These are phyloP conservation scores for Ormia ochracea DNA, from an alignment of 2,888 invertebrate species.

Conservation along the genomic window DNA sequence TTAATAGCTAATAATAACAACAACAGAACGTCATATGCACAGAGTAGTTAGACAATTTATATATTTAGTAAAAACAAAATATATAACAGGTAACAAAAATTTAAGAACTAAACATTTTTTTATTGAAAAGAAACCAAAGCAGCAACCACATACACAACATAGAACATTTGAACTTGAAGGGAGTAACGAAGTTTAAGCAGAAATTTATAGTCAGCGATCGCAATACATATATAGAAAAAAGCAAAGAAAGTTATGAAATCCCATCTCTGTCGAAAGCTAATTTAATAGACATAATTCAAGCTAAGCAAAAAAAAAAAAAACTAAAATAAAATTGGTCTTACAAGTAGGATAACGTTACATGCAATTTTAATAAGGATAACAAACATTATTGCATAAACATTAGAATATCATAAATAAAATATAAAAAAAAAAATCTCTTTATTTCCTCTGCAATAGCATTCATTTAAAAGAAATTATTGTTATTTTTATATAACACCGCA, in stretches of 20 bases:
- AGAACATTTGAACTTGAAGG: not conserved
- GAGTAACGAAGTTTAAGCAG: not conserved
- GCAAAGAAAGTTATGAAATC: not conserved
- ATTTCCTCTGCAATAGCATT: too few relatives aligned
- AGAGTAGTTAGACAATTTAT: conserved; percentile 47
- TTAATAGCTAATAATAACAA: conserved; percentile 3
- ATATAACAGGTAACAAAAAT: not conserved
- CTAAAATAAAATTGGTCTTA: not conserved
- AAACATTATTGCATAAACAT: not conserved
- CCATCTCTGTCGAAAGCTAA: conserved; percentile 4
- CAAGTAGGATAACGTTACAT: not conserved
- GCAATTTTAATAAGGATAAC: not conserved
- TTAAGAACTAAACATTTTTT: not conserved
- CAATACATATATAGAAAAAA: conserved; percentile 16
- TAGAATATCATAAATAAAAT: not conserved
- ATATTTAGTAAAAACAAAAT: conserved; percentile 20
- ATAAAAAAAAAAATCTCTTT: not conserved
- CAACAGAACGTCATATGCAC: conserved; percentile 9
- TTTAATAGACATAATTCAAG: not conserved
- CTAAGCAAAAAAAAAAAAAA: not conserved
- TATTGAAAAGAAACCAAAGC: not conserved
- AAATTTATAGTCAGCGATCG: conserved; percentile 21
- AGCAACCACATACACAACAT: not conserved
- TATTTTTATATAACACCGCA: not conserved
- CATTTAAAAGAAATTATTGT: too few relatives aligned